Conservation (phyloP, 2,888 invertebrate genomes). For the Ophraella communa region DNA sequence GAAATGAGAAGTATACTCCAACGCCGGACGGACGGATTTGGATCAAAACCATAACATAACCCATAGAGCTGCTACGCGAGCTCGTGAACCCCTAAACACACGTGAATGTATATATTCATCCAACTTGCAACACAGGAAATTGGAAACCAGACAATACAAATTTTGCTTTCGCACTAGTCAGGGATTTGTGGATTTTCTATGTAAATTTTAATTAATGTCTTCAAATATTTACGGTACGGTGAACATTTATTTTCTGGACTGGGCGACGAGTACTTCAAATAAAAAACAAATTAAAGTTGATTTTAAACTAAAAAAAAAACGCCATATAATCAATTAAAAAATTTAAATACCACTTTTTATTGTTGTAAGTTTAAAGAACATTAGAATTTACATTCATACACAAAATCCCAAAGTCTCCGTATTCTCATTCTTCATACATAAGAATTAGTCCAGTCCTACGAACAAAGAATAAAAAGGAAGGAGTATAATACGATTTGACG, state of each 20-base stretch:
- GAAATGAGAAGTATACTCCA: slow-evolving; percentile 50
- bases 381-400: too few relatives aligned
- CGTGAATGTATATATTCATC: slow-evolving; percentile 41
- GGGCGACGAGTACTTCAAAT: background rate
- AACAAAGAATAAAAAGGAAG: too few relatives aligned
- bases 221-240: slow-evolving; percentile 40
- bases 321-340: background rate
- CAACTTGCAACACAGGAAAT: slow-evolving; percentile 53
- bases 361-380: too few relatives aligned
- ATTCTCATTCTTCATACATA: too few relatives aligned
- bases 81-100: slow-evolving; percentile 35
- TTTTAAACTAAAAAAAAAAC: background rate
- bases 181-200: slow-evolving; percentile 45
- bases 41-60: slow-evolving; percentile 26
- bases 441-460: too few relatives aligned
- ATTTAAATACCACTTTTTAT: too few relatives aligned
- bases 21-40: slow-evolving; percentile 22
- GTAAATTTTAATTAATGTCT: slow-evolving; percentile 45
- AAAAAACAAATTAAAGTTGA: background rate
- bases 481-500: too few relatives aligned
- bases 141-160: slow-evolving; percentile 56
- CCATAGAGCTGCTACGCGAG: slow-evolving; percentile 22
- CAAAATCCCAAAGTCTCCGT: too few relatives aligned
- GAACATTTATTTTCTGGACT: slow-evolving; percentile 27
- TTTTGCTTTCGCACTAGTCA: slow-evolving; percentile 39